Conservation (phyloP, 2,797 vertebrate species). For the Anguilla obscura region DNA sequence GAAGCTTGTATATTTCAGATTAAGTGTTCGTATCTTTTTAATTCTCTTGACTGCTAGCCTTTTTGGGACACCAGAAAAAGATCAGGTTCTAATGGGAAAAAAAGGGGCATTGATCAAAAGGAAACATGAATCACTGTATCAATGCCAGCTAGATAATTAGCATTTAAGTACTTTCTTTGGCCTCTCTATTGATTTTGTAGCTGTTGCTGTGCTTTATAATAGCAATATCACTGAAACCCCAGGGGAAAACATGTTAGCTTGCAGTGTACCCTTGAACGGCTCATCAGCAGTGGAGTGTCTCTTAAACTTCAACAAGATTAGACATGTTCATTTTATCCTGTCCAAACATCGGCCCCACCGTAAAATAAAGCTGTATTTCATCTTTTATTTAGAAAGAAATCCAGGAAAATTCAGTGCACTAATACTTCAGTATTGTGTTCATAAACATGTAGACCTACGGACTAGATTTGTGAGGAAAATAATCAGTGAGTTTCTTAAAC, state of each 20-base stretch:
- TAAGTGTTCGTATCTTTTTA: neutral
- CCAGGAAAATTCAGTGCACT: neutral
- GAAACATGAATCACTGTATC: neutral
- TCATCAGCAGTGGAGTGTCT: neutral
- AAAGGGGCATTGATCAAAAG: neutral
- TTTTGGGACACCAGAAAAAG: neutral
- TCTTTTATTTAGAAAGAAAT: neutral
- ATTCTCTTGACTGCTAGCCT: neutral
- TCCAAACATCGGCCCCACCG: neutral
- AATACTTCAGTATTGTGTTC: neutral
- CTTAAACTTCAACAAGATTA: neutral
- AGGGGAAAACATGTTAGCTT: neutral
- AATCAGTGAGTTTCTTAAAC: neutral
- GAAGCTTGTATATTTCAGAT: neutral
- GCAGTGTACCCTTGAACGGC: neutral
- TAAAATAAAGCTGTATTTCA: neutral
- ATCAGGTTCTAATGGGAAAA: neutral
- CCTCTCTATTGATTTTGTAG: neutral
- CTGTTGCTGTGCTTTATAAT: neutral
- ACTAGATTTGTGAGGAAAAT: neutral
- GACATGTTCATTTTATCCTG: neutral
- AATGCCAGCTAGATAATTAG: neutral
- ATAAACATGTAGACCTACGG: neutral
- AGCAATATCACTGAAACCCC: neutral
- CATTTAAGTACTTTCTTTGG: neutral